phyloP scores from a whole-genome alignment of 1,140 invertebrate genomes.

The Hermetia illucens region DNA sequence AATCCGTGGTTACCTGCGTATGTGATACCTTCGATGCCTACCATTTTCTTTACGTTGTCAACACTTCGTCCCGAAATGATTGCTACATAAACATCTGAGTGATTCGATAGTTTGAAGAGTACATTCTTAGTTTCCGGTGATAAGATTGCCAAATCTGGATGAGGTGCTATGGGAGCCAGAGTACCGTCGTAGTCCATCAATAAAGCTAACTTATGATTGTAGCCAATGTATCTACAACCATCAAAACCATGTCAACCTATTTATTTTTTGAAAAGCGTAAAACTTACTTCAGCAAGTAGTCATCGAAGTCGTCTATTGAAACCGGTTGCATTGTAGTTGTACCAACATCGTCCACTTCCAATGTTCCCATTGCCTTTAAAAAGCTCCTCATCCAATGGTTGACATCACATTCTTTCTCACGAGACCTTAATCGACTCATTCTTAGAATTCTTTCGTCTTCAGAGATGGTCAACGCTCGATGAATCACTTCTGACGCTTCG shows the following conservation, averaged over 20 bases:
- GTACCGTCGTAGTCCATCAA: slow-evolving; percentile 84
- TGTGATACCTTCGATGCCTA: slow-evolving; percentile 78
- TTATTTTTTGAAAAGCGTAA: not conserved
- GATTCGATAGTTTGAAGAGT: slow-evolving; percentile 67
- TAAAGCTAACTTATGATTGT: slow-evolving; percentile 69
- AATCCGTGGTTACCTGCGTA: slow-evolving; percentile 84
- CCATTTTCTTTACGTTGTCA: slow-evolving; percentile 78
- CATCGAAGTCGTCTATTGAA: slow-evolving; percentile 75
- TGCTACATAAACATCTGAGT: slow-evolving; percentile 76
- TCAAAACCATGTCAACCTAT: too few species aligned
- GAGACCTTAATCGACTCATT: slow-evolving; percentile 69
- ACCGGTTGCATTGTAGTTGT: slow-evolving; percentile 71
- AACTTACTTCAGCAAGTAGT: slow-evolving; percentile 65
- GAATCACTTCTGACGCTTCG: slow-evolving; percentile 71
- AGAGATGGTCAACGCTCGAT: slow-evolving; percentile 78
- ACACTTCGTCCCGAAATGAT: slow-evolving; percentile 77
- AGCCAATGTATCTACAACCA: slow-evolving; percentile 62
- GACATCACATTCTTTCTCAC: slow-evolving; percentile 72
- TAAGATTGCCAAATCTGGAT: slow-evolving; percentile 73
- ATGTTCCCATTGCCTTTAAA: slow-evolving; percentile 69
- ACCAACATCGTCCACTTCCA: slow-evolving; percentile 66
- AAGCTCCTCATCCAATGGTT: slow-evolving; percentile 82
- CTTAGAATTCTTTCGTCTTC: slow-evolving; percentile 72
- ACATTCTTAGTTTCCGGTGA: slow-evolving; percentile 75
- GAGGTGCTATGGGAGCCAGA: slow-evolving; percentile 71